phyloP scores from a whole-genome alignment of 2,888 invertebrate species.

The Sarcophaga subvicina region DNA sequence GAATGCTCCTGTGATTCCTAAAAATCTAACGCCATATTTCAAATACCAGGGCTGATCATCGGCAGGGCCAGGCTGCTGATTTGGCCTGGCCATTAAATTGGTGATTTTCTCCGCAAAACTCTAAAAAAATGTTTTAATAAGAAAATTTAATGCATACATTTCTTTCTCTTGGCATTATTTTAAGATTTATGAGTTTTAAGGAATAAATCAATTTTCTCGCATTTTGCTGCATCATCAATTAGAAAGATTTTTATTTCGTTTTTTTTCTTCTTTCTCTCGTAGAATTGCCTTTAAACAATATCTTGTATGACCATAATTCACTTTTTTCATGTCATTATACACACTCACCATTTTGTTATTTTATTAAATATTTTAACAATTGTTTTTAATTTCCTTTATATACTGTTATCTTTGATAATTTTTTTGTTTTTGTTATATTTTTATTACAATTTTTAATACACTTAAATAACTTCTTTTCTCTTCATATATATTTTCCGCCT shows the following conservation, averaged over 20 bases:
- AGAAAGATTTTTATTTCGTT: conserved; percentile 32
- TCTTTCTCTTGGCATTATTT: background rate
- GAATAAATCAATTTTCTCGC: conserved; percentile 39
- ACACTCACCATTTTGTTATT: conserved; percentile 65
- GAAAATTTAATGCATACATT: conserved; percentile 6
- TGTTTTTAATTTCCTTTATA: conserved; percentile 14
- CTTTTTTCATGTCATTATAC: conserved; percentile 13
- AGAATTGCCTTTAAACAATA: background rate
- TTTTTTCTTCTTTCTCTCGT: conserved; percentile 7
- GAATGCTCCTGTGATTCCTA: conserved; percentile 92
- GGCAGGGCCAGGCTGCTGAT: conserved; percentile 84
- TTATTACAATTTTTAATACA: conserved; percentile 46
- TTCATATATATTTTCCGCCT: conserved; percentile 56
- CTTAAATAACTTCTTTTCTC: conserved; percentile 56
- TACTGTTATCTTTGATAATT: conserved; percentile 15
- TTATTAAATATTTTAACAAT: conserved; percentile 10
- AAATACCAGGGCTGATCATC: conserved; percentile 93
- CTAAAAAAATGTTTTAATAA: conserved; percentile 67
- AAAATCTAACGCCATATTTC: conserved; percentile 91
- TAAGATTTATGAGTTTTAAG: background rate
- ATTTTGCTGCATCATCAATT: conserved; percentile 80
- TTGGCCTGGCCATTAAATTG: conserved; percentile 90
- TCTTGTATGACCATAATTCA: conserved; percentile 29
- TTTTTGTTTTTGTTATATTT: conserved; percentile 17
- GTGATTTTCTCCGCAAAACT: conserved; percentile 89